Evolutionary conservation across 2,113 vertebrate genomes (phyloP).

Genomic region (Eurystomus gularis): DNA sequence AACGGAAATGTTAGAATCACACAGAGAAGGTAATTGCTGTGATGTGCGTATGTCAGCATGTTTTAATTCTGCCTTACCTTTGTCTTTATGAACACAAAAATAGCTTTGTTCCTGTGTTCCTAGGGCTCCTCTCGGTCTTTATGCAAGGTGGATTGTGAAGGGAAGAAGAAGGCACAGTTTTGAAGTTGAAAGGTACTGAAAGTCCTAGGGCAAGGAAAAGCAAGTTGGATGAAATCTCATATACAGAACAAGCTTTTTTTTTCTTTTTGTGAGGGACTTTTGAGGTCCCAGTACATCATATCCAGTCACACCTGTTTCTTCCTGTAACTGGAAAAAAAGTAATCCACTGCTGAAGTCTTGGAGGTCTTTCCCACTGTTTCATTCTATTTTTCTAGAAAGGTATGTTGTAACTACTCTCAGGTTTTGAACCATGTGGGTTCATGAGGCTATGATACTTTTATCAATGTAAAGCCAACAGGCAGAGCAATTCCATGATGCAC

Average conservation of each 20-base stretch:
- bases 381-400: not conserved
- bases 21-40: not conserved
- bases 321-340: not conserved
- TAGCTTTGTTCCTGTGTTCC: not conserved
- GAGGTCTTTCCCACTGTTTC: not conserved
- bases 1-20: not conserved
- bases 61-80: not conserved
- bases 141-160: not conserved
- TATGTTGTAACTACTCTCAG: not conserved
- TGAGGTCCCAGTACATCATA: not conserved
- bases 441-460: not conserved
- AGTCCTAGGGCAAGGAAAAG: not conserved
- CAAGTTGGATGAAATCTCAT: not conserved
- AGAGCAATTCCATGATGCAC: not conserved
- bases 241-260: not conserved
- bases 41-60: not conserved
- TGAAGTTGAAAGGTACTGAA: not conserved
- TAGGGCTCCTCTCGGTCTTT: not conserved
- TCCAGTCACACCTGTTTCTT: not conserved
- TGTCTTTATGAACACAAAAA: not conserved
- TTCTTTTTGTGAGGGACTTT: not conserved
- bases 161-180: not conserved
- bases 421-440: not conserved
- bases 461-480: not conserved
- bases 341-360: not conserved